A percentile compares a stretch with the other conserved stretches of the same genome.
Evolutionary conservation across 2,888 invertebrate genomes (phyloP).

Genomic region (Harpalus rubripes): DNA sequence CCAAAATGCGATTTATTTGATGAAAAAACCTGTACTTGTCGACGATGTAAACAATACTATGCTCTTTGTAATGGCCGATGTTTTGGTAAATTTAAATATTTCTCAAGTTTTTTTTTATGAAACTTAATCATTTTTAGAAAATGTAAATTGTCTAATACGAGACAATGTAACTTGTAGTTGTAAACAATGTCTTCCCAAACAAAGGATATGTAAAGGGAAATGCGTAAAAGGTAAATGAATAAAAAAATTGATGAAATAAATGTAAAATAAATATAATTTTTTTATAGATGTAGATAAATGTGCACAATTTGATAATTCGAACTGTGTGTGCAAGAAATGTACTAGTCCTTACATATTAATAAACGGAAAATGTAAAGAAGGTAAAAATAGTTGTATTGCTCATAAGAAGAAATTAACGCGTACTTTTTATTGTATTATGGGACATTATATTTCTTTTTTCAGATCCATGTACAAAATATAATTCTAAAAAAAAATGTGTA

Average conservation of each 20-base stretch:
- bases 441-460: background rate
- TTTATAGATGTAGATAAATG: background rate
- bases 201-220: constrained; percentile 22
- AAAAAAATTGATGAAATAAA: constrained; percentile 18
- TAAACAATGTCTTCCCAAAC: background rate
- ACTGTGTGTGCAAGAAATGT: constrained; percentile 3
- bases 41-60: constrained; percentile 1
- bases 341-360: background rate
- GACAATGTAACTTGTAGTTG: background rate
- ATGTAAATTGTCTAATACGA: background rate
- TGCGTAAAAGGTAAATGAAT: constrained; percentile 11
- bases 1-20: constrained; percentile 18
- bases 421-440: background rate
- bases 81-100: constrained; percentile 2
- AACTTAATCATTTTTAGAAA: background rate
- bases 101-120: too few relatives aligned
- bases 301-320: background rate
- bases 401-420: background rate
- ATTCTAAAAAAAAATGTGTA: background rate
- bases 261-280: constrained; percentile 1
- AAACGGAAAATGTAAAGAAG: background rate
- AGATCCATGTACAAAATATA: background rate
- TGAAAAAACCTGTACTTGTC: constrained; percentile 9
- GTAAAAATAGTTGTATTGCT: background rate
- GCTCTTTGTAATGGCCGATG: constrained; percentile 6